Percentiles rank a stretch among this genome's conserved stretches.
These are phyloP conservation scores for western clawed frog (Xenopus tropicalis) DNA, from an alignment of 2,113 vertebrate species.

Conservation along the genomic window DNA sequence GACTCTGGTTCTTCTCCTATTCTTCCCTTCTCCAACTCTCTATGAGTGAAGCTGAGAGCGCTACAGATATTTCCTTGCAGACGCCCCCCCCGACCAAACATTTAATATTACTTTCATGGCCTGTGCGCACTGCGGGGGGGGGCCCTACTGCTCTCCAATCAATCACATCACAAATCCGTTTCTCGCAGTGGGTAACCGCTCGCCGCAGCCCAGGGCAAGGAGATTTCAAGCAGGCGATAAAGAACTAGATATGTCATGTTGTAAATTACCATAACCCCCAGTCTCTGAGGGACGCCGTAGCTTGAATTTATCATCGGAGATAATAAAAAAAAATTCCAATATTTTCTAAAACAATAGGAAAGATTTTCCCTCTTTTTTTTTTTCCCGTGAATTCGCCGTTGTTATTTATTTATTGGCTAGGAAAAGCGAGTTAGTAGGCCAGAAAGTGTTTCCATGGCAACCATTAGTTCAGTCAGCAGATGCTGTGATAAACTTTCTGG, in stretches of 20 bases:
- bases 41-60: no score
- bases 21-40: no score
- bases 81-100: background rate
- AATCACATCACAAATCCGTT: background rate
- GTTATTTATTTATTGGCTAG: constrained; percentile 41
- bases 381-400: background rate
- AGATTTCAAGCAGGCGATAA: constrained; percentile 15
- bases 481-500: constrained; percentile 53
- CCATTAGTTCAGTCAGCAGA: constrained; percentile 48
- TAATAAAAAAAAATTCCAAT: background rate
- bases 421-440: constrained; percentile 50
- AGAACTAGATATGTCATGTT: background rate
- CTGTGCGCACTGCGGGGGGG: background rate
- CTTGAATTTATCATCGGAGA: constrained; percentile 13
- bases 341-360: background rate
- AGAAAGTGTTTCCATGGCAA: constrained; percentile 66
- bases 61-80: background rate
- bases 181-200: constrained; percentile 1
- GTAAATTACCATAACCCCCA: constrained; percentile 17
- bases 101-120: constrained; percentile 10
- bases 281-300: background rate
- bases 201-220: background rate
- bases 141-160: constrained; percentile 5
- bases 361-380: background rate
- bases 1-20: no score